Percentiles rank a stretch among this genome's conserved stretches.
phyloP scores from a whole-genome alignment of 2,888 invertebrate genomes.

The Caenorhabditis sp. region DNA sequence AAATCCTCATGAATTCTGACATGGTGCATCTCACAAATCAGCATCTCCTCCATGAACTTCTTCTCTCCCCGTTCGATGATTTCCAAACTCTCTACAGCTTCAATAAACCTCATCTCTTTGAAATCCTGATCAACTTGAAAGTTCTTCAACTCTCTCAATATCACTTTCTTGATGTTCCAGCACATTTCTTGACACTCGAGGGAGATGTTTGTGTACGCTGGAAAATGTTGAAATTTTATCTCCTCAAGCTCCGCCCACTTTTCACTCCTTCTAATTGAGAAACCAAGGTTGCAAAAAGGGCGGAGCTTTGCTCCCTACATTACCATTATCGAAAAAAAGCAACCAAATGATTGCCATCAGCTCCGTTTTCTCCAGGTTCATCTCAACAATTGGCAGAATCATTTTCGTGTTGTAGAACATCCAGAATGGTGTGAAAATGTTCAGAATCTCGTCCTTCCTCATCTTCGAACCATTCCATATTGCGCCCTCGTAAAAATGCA shows the following conservation, averaged over 20 bases:
- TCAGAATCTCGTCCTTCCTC: slow-evolving; percentile 6
- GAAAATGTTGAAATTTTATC: not conserved
- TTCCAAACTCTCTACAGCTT: slow-evolving; percentile 10
- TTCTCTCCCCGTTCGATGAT: slow-evolving; percentile 17
- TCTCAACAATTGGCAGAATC: not conserved
- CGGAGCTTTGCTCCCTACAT: too few relatives aligned
- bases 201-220: slow-evolving; percentile 40
- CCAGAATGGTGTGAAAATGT: slow-evolving; percentile 30
- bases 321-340: slow-evolving; percentile 37
- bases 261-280: too few relatives aligned
- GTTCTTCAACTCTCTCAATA: slow-evolving; percentile 14
- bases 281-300: too few relatives aligned
- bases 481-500: not conserved
- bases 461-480: not conserved
- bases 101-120: slow-evolving; percentile 17
- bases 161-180: slow-evolving; percentile 29
- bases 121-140: slow-evolving; percentile 2
- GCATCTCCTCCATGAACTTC: slow-evolving; percentile 35
- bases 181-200: slow-evolving; percentile 8
- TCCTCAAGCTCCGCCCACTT: too few relatives aligned
- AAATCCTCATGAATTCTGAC: slow-evolving; percentile 38
- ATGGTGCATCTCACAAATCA: slow-evolving; percentile 38
- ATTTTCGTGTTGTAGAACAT: not conserved
- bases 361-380: not conserved
- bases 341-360: slow-evolving; percentile 32